Evolutionary conservation across 2,113 vertebrate species (phyloP).

Genomic region (Ahaetulla prasina): DNA sequence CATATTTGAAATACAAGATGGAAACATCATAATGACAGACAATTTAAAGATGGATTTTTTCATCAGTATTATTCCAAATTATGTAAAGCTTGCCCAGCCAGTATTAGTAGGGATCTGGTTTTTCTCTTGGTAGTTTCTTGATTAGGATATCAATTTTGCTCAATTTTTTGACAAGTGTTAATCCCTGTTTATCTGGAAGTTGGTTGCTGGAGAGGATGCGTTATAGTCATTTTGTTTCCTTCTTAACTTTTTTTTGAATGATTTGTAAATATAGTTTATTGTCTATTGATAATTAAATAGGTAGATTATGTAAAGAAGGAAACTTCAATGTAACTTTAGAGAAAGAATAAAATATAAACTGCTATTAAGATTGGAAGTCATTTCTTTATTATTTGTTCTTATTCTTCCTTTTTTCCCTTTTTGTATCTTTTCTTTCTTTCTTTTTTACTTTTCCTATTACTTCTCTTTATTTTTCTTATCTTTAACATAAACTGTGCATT

Average conservation of each 20-base stretch:
- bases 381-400: not conserved
- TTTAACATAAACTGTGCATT: not conserved
- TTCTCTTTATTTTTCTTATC: not conserved
- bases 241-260: not conserved
- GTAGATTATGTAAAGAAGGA: not conserved
- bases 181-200: no score
- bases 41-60: not conserved
- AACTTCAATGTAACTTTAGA: not conserved
- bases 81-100: not conserved
- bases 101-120: not conserved
- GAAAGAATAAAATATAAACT: not conserved
- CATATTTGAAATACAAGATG: not conserved
- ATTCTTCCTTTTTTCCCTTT: not conserved
- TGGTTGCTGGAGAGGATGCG: no score
- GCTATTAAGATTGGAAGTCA: not conserved
- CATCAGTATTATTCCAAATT: not conserved
- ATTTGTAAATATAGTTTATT: not conserved
- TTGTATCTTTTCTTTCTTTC: not conserved
- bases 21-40: not conserved
- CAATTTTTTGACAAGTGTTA: no score
- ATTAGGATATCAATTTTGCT: not conserved
- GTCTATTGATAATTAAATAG: not conserved
- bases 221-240: not conserved
- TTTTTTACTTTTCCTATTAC: not conserved
- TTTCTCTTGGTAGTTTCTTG: not conserved